phyloP scores from a whole-genome alignment of 2,888 invertebrate species.

The Drosophila bunnanda region DNA sequence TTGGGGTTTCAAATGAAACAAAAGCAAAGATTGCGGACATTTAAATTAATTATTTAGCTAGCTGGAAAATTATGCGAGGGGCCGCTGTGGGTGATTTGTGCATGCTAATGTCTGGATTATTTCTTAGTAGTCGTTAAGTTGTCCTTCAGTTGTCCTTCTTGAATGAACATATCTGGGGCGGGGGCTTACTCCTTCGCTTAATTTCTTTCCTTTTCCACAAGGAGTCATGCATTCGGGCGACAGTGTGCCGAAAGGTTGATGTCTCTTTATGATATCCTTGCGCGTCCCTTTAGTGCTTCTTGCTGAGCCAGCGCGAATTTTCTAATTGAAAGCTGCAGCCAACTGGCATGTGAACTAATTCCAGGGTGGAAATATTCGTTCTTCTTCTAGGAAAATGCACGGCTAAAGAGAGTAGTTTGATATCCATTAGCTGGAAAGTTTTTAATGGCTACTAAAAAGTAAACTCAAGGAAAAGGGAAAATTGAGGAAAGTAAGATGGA shows the following conservation, averaged over 20 bases:
- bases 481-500: no score
- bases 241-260: constrained; percentile 22
- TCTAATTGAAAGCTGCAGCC: constrained; percentile 66
- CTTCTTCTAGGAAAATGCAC: constrained; percentile 2
- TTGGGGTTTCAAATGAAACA: constrained; percentile 24
- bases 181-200: constrained; percentile 11
- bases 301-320: constrained; percentile 63
- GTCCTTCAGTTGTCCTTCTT: constrained; percentile 8
- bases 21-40: constrained; percentile 31
- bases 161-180: constrained; percentile 11
- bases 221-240: constrained; percentile 23
- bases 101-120: constrained; percentile 37
- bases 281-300: constrained; percentile 74
- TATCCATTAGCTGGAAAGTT: constrained; percentile 27
- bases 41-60: constrained; percentile 48
- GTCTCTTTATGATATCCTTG: constrained; percentile 33
- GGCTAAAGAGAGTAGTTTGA: constrained; percentile 21
- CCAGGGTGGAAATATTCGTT: constrained; percentile 2
- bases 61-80: constrained; percentile 35
- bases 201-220: constrained; percentile 4
- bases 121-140: background rate
- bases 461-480: background rate
- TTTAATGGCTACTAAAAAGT: constrained; percentile 9
- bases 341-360: constrained; percentile 46
- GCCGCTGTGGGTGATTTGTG: constrained; percentile 23